These are phyloP conservation scores for Mythimna lalbum DNA, from an alignment of 2,888 invertebrate species.

Conservation along the genomic window DNA sequence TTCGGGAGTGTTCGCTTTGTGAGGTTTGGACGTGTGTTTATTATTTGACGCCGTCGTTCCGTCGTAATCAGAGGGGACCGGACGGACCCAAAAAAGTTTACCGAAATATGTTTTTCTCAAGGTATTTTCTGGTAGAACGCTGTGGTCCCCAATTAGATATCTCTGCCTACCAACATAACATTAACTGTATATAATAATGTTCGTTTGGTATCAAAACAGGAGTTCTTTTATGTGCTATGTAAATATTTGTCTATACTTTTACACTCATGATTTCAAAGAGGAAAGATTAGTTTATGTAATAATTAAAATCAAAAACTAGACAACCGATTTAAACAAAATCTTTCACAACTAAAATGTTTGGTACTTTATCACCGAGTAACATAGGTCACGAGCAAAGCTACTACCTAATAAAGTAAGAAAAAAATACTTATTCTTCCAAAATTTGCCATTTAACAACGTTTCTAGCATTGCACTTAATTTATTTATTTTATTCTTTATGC, in stretches of 20 bases:
- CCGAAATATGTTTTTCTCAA: conserved; percentile 16
- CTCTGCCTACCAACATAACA: neutral
- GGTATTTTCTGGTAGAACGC: conserved; percentile 10
- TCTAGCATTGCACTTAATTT: too few relatives aligned
- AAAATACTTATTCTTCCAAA: too few relatives aligned
- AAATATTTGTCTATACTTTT: neutral
- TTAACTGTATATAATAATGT: neutral
- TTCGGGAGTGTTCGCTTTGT: conserved; percentile 28
- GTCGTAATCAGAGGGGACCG: conserved; percentile 34
- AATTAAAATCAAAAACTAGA: too few relatives aligned
- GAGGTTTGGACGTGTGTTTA: conserved; percentile 34
- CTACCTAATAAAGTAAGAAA: too few relatives aligned
- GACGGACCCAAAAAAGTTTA: conserved; percentile 33
- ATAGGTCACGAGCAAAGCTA: too few relatives aligned
- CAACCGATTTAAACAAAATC: too few relatives aligned
- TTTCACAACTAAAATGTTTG: too few relatives aligned
- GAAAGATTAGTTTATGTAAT: too few relatives aligned
- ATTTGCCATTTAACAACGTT: neutral
- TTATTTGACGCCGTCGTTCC: conserved; percentile 36
- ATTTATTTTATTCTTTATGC: too few relatives aligned
- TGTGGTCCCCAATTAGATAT: neutral
- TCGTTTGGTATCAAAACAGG: neutral
- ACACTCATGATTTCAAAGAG: too few relatives aligned
- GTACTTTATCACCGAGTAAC: too few relatives aligned
- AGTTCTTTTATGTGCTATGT: neutral